Percentiles rank a stretch among this genome's conserved stretches.
Conservation (phyloP, 2,888 invertebrate species). For the Glaucopsyche alexis region DNA sequence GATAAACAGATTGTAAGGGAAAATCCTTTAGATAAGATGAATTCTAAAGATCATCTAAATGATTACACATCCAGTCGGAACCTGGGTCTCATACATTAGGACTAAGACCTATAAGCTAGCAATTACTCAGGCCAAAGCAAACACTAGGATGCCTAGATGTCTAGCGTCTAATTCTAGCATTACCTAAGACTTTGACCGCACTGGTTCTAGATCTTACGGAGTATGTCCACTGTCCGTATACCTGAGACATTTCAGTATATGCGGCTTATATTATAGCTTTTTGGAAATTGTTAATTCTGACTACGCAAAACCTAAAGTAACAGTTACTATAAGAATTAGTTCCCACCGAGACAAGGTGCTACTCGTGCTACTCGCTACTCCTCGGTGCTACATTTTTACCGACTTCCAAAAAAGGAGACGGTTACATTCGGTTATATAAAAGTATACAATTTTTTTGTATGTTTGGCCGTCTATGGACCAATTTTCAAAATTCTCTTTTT, state of each 20-base stretch:
- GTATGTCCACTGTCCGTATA: neutral
- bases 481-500: no score
- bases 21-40: neutral
- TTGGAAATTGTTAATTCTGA: no score
- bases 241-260: neutral
- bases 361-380: rapidly evolving
- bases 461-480: no score
- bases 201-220: neutral
- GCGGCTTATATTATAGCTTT: no score
- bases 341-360: no score
- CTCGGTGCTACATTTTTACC: no score
- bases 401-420: no score
- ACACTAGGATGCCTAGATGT: constrained; percentile 10
- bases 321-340: no score
- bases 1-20: neutral
- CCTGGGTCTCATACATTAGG: neutral
- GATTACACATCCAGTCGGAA: constrained; percentile 13
- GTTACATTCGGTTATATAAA: no score
- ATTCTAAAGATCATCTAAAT: constrained; percentile 9
- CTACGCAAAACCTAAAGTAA: no score
- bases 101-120: constrained; percentile 18
- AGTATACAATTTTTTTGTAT: no score
- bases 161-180: constrained; percentile 8
- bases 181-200: constrained; percentile 4
- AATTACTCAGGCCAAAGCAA: constrained; percentile 24